Base-by-base conservation (phyloP, 2,797 vertebrate genomes). In the Mus caroli region DNA sequence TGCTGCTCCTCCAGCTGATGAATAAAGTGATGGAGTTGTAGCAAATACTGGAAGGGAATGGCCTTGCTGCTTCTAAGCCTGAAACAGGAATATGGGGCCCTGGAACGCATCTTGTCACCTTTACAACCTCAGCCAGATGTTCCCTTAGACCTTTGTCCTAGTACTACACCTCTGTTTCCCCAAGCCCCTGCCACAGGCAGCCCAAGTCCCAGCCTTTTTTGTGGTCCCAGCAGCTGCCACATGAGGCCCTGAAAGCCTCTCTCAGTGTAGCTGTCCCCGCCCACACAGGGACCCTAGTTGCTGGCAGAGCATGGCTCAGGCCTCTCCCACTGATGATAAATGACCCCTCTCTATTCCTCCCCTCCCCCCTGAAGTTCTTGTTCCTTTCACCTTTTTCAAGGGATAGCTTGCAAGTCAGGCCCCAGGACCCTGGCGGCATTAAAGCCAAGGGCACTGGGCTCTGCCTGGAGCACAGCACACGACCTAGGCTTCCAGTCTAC, bases 171-270 rank as follows among this genome's bases (percentile, higher is more conserved):
- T 84, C 67, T 50, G 31, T 50, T 19, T 20, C 31, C 22, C 78
- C 40, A 37, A 46, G 31, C 8, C 69, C 79, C 67, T 2, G 22
- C 67, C 64, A 69, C 5, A 34, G 31, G 15, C 40, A 75, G 40
- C 56, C 6, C 3, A 9, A 17, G 24, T 8, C 54, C 37, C 22
- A 0, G 1, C 31, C 40, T 60, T n/a, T 2, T n/a, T 50, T n/a
- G 6, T 89, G 56, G 73, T 24, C 80, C 17, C 1, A 64, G 69
- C 40, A 37, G 67, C 22, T 20, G 10, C 46, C 43, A 34, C 12
- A 19, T 13, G 4, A 26, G 3, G 0, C 22, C 46, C 8, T 2
- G 3, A 31, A 67, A 5, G 58, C 60, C 56, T 11, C 6, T 7
- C 9, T 91, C 88, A 31, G 40, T 5, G 3, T n/a, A 43, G 10